phyloP scores from a whole-genome alignment of 2,797 vertebrate species.

The Serranus cabrilla region DNA sequence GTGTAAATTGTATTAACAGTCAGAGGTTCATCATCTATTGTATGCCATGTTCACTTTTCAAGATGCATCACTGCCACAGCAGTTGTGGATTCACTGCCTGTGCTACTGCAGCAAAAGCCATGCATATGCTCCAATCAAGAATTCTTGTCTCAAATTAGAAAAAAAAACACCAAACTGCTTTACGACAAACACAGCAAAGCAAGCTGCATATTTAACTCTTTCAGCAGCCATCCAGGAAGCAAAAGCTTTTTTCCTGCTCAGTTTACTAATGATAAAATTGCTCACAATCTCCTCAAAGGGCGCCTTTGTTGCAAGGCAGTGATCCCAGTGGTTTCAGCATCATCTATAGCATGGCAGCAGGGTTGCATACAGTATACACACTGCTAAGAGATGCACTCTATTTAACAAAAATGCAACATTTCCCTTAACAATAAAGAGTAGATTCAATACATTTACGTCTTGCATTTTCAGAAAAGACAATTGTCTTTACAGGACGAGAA shows the following conservation, averaged over 20 bases:
- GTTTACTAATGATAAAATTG: slow-evolving; percentile 87
- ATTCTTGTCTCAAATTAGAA: slow-evolving; percentile 63
- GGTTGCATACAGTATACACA: slow-evolving; percentile 59
- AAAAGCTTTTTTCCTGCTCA: slow-evolving; percentile 82
- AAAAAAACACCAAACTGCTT: slow-evolving; percentile 59
- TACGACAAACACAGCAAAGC: slow-evolving; percentile 64
- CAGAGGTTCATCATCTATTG: slow-evolving; percentile 56
- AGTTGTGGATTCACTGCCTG: slow-evolving; percentile 48
- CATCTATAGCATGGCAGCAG: slow-evolving; percentile 76
- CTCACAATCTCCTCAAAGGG: slow-evolving; percentile 78
- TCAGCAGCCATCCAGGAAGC: slow-evolving; percentile 66
- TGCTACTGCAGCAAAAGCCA: slow-evolving; percentile 62
- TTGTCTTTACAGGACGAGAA: background rate
- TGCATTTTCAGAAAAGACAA: background rate
- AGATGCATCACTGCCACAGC: slow-evolving; percentile 63
- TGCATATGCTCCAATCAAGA: slow-evolving; percentile 45
- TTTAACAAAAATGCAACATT: slow-evolving; percentile 35
- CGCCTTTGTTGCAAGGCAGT: slow-evolving; percentile 81
- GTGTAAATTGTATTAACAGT: slow-evolving; percentile 41
- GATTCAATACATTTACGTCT: background rate
- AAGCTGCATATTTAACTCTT: slow-evolving; percentile 78
- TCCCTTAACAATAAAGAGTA: background rate
- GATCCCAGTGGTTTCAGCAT: slow-evolving; percentile 77
- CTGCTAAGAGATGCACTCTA: slow-evolving; percentile 29
- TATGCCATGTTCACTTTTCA: slow-evolving; percentile 57